A percentile compares a stretch with the other conserved stretches of the same genome.
These are phyloP conservation scores for Acropternis orthonyx DNA, from an alignment of 2,797 vertebrate genomes.

Conservation along the genomic window DNA sequence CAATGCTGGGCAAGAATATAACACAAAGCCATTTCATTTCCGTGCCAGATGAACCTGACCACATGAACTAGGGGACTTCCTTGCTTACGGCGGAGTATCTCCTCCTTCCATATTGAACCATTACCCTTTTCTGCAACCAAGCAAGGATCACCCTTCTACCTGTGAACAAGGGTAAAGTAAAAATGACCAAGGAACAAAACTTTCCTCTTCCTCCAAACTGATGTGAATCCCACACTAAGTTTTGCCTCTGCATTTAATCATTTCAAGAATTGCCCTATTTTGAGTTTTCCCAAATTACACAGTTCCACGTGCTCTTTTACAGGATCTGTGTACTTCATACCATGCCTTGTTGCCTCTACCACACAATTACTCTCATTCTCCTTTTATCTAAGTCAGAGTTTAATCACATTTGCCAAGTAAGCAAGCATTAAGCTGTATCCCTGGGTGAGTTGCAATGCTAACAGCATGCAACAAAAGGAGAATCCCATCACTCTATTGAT, in stretches of 20 bases:
- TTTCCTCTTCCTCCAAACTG: not conserved
- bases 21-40: not conserved
- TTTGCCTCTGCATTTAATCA: not conserved
- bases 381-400: constrained; percentile 26
- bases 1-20: not conserved
- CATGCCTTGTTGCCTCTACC: not conserved
- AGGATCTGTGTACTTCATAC: not conserved
- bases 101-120: not conserved
- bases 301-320: not conserved
- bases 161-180: not conserved
- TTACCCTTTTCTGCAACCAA: not conserved
- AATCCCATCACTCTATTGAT: constrained; percentile 25
- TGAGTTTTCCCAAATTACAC: not conserved
- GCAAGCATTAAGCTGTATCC: constrained; percentile 35
- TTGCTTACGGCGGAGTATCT: not conserved
- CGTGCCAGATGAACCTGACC: not conserved
- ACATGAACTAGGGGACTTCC: not conserved
- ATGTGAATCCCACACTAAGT: not conserved
- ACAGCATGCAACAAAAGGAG: constrained; percentile 30
- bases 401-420: constrained; percentile 44
- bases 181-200: not conserved
- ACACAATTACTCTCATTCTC: not conserved
- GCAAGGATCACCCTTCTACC: not conserved
- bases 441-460: constrained; percentile 32
- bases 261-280: not conserved